Conservation (phyloP, 2,888 invertebrate species). For the Lasiommata megera region DNA sequence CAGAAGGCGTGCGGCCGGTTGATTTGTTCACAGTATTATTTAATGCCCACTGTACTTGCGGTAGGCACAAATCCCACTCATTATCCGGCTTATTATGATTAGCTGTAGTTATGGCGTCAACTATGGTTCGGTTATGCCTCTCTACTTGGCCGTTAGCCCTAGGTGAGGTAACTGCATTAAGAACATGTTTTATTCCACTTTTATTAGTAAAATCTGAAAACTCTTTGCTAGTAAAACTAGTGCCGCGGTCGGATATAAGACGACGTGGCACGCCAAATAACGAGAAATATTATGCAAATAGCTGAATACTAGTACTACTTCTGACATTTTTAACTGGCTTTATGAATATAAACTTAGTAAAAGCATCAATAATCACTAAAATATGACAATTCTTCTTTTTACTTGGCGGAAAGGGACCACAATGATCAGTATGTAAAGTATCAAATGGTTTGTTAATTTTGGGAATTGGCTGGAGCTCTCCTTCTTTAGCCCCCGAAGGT, state of each 20-base stretch:
- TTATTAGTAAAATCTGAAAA: constrained; percentile 15
- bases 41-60: constrained; percentile 36
- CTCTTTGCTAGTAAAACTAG: constrained; percentile 22
- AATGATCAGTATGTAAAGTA: constrained; percentile 37
- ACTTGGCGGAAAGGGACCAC: constrained; percentile 30
- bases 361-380: constrained; percentile 29
- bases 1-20: constrained; percentile 32
- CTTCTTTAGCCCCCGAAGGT: constrained; percentile 24
- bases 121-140: constrained; percentile 9
- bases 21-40: constrained; percentile 39
- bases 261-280: constrained; percentile 22
- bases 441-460: constrained; percentile 32
- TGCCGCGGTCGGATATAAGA: constrained; percentile 28
- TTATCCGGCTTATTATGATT: constrained; percentile 37
- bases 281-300: constrained; percentile 15
- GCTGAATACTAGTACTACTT: constrained; percentile 3
- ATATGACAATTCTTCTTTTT: constrained; percentile 28
- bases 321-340: constrained; percentile 26
- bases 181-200: constrained; percentile 25
- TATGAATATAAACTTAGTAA: constrained; percentile 30
- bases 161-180: constrained; percentile 31
- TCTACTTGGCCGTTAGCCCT: constrained; percentile 27
- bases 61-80: constrained; percentile 45
- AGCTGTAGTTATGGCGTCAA: constrained; percentile 35
- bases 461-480: constrained; percentile 32